phyloP scores from a whole-genome alignment of 2,888 invertebrate genomes.

The Lepidochrysops patricia region DNA sequence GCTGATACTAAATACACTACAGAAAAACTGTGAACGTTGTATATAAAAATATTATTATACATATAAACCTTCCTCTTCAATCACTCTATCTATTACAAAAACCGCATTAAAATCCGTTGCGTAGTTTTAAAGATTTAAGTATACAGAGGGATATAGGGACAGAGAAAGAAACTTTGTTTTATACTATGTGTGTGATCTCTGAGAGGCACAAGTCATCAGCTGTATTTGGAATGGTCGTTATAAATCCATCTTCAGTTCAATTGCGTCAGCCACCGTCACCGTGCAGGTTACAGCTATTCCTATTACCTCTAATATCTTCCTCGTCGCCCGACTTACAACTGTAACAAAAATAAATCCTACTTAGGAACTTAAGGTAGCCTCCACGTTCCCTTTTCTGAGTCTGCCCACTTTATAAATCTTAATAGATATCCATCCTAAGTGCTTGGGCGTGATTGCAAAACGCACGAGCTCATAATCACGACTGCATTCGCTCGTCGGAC shows the following conservation, averaged over 20 bases:
- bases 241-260: background rate
- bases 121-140: too few relatives aligned
- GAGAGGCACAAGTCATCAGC: background rate
- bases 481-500: conserved; percentile 29
- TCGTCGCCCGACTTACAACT: background rate
- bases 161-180: too few relatives aligned
- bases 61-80: too few relatives aligned
- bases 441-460: conserved; percentile 3
- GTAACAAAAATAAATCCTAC: background rate
- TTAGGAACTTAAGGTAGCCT: background rate
- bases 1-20: too few relatives aligned
- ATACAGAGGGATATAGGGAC: too few relatives aligned
- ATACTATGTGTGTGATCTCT: too few relatives aligned
- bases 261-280: background rate
- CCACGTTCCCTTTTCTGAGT: background rate
- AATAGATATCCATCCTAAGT: background rate
- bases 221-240: background rate
- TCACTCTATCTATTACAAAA: too few relatives aligned
- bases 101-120: too few relatives aligned
- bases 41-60: too few relatives aligned
- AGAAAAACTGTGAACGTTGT: too few relatives aligned
- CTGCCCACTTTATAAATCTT: background rate
- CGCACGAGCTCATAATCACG: conserved; percentile 19
- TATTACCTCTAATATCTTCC: background rate
- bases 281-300: background rate